A percentile compares a stretch with the other conserved stretches of the same genome.
Evolutionary conservation across 2,888 invertebrate genomes (phyloP).

Genomic region (Drosophila robusta): DNA sequence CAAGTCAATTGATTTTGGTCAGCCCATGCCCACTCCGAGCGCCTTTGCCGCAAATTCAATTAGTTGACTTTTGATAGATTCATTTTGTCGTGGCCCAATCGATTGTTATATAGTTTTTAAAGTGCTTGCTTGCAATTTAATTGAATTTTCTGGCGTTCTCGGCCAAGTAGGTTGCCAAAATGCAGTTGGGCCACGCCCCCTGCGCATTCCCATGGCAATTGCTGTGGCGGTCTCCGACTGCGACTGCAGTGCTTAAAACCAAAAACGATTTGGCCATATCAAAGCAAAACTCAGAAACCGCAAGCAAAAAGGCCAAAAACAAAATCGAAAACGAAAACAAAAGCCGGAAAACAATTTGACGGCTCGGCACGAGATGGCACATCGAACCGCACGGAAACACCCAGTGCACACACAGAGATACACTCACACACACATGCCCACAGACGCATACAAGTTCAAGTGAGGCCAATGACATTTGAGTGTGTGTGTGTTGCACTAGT

Average conservation of each 20-base stretch:
- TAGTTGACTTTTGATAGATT: constrained; percentile 57
- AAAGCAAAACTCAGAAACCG: constrained; percentile 56
- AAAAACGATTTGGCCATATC: constrained; percentile 38
- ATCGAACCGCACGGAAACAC: constrained; percentile 19
- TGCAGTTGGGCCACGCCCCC: constrained; percentile 40
- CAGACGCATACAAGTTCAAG: constrained; percentile 53
- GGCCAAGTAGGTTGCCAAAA: constrained; percentile 12
- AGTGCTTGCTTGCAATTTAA: constrained; percentile 36
- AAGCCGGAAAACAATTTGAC: constrained; percentile 80
- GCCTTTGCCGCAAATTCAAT: constrained; percentile 58
- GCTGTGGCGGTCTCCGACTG: not conserved
- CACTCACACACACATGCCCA: constrained; percentile 2
- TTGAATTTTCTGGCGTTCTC: constrained; percentile 30
- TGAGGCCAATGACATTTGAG: constrained; percentile 72
- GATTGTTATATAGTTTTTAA: constrained; percentile 34
- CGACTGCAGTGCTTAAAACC: constrained; percentile 11
- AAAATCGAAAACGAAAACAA: constrained; percentile 58
- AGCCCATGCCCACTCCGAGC: not conserved
- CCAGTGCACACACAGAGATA: constrained; percentile 6
- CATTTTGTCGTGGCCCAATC: constrained; percentile 33
- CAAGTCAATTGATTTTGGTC: constrained; percentile 52
- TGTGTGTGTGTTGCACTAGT: constrained; percentile 23
- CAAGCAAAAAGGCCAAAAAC: constrained; percentile 51
- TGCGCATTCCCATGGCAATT: constrained; percentile 47
- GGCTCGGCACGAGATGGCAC: constrained; percentile 45